Evolutionary conservation across 2,888 invertebrate genomes (phyloP).

Genomic region (Philereme transversata): DNA sequence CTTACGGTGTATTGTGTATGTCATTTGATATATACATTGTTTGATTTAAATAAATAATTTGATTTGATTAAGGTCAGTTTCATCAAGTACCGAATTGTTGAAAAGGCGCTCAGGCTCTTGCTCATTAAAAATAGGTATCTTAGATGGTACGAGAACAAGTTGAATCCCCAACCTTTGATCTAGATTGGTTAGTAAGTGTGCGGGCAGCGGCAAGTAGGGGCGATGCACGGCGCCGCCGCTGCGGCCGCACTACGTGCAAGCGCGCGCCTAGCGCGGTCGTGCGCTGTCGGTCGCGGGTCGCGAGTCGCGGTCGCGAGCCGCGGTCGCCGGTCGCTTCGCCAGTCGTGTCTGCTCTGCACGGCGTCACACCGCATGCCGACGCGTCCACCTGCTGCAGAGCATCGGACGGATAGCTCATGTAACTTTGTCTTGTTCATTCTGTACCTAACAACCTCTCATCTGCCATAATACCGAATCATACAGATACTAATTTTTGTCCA

Average conservation of each 20-base stretch:
- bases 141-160: conserved; percentile 43
- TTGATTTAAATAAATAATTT: too few species aligned
- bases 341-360: neutral
- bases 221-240: conserved; percentile 11
- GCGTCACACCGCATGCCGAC: neutral
- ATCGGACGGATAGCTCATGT: conserved; percentile 19
- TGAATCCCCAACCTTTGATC: conserved; percentile 34
- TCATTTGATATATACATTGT: too few species aligned
- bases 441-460: too few species aligned
- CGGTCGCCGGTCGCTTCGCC: too few species aligned
- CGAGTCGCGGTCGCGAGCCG: conserved; percentile 1
- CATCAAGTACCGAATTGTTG: too few species aligned
- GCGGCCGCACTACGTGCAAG: conserved; percentile 19
- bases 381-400: conserved; percentile 8
- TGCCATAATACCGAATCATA: too few species aligned
- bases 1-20: too few species aligned
- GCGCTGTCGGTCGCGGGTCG: conserved; percentile 10
- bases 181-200: conserved; percentile 36
- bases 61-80: too few species aligned
- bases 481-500: too few species aligned
- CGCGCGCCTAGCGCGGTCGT: conserved; percentile 5
- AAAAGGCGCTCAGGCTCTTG: too few species aligned
- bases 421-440: neutral
- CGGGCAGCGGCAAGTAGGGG: neutral
- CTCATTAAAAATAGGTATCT: conserved; percentile 6